Percentiles rank a stretch among this genome's conserved stretches.
Conservation (phyloP, 2,888 invertebrate species). For the Cataglyphis livida region DNA sequence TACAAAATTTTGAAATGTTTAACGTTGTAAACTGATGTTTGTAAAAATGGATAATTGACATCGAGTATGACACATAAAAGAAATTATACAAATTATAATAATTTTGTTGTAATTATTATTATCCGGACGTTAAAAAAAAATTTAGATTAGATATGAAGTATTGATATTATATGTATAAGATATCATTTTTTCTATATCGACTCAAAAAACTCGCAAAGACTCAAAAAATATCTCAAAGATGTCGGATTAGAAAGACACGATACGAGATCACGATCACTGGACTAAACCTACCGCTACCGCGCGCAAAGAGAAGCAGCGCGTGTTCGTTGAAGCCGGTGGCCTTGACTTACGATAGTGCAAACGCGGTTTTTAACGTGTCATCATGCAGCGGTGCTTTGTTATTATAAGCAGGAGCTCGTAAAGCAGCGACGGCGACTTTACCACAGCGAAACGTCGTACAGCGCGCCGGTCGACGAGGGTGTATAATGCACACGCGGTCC, state of each 20-base stretch:
- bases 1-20: not conserved
- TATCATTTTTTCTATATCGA: not conserved
- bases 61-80: not conserved
- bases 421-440: conserved; percentile 67
- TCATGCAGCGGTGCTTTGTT: conserved; percentile 78
- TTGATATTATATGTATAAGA: not conserved
- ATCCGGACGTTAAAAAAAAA: not conserved
- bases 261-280: conserved; percentile 34
- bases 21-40: not conserved
- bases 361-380: conserved; percentile 80
- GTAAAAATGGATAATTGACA: not conserved
- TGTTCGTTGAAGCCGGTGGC: conserved; percentile 3
- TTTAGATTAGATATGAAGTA: not conserved
- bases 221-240: not conserved
- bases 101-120: not conserved
- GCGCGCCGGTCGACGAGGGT: conserved; percentile 67
- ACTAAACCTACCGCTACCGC: conserved; percentile 25
- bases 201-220: not conserved
- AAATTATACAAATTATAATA: not conserved
- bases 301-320: conserved; percentile 1
- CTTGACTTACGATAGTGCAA: conserved; percentile 45
- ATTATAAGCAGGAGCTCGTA: conserved; percentile 81
- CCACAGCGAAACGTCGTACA: conserved; percentile 63
- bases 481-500: conserved; percentile 74
- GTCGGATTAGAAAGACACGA: not conserved